Evolutionary conservation across 92 coral and sea anemone species (phyloP), one percentile per base, ranked within the genome.

Genomic region (Epizoanthus illoricatus): DNA sequence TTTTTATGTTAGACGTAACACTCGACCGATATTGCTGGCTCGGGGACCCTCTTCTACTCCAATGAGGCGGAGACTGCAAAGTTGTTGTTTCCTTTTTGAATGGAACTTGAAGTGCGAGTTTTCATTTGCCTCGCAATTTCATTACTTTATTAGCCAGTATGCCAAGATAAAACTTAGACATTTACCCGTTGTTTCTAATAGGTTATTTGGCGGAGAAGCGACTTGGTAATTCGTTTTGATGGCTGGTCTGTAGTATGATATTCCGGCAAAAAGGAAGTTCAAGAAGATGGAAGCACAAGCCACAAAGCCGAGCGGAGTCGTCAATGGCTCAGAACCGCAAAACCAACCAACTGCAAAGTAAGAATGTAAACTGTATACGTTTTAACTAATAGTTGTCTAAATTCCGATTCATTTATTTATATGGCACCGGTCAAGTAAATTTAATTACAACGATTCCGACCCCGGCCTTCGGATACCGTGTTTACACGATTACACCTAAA

Each of bases 271-370:
- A 43, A 28, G 20, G 40, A 74, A 13, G 17, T 42, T 64, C 33
- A 33, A 33, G 33, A 74, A 56, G 6, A 74, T 74, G 80, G 80
- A 74, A 47, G 36, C 49, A 33, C 41, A 33, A 39, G 19, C 9
- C 18, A 65, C 65, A 45, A 74, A 74, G 33, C 66, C 65, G 61
- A 74, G 59, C 20, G 66, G 80, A 47, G 23, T 71, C 58, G 76
- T 71, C 16, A 57, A 71, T 71, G 59, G 76, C 41, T 28, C 80
- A 23, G 47, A 54, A 58, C 20, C 47, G 39, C 80, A 57, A 57
- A 74, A 74, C 61, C 80, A 74, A 9, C 80, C 80, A 74, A 55
- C 49, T 74, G 80, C 24, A 56, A 74, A 74, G 80, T 74, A 74
- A 74, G 80, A 74, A 74, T 33, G 21, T 36, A 54, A 54, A 56